phyloP scores from a whole-genome alignment of 2,888 invertebrate genomes.

The Allophyes oxyacanthae region DNA sequence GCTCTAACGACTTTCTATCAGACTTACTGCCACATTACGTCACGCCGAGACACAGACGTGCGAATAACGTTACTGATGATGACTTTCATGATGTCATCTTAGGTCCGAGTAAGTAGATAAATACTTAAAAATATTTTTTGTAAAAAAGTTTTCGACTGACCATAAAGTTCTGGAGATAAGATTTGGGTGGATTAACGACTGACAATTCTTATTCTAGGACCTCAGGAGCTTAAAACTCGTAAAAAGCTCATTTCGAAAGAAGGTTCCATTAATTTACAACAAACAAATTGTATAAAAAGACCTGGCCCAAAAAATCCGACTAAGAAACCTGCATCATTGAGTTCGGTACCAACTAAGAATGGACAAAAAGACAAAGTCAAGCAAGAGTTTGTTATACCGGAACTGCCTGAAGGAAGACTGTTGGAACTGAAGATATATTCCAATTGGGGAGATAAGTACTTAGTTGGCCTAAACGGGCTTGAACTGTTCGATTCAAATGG shows the following conservation, averaged over 20 bases:
- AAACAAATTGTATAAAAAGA: slow-evolving; percentile 57
- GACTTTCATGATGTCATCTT: slow-evolving; percentile 84
- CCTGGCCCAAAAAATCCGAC: slow-evolving; percentile 61
- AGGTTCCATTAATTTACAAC: slow-evolving; percentile 49
- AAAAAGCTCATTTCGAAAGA: slow-evolving; percentile 64
- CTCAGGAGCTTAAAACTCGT: slow-evolving; percentile 60
- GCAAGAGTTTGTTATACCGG: slow-evolving; percentile 92
- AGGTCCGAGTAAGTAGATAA: slow-evolving; percentile 69
- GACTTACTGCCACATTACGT: slow-evolving; percentile 85
- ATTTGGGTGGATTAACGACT: not conserved
- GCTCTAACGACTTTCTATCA: slow-evolving; percentile 79
- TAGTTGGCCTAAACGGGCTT: slow-evolving; percentile 94
- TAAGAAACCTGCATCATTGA: slow-evolving; percentile 67
- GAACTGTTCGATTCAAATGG: slow-evolving; percentile 92
- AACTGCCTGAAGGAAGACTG: slow-evolving; percentile 92
- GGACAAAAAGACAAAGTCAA: slow-evolving; percentile 67
- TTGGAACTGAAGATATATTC: slow-evolving; percentile 91
- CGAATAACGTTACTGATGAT: slow-evolving; percentile 69
- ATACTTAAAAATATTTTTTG: too few species aligned
- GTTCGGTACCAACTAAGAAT: slow-evolving; percentile 65
- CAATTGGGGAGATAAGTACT: slow-evolving; percentile 95
- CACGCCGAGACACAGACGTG: slow-evolving; percentile 78
- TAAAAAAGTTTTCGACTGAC: too few species aligned
- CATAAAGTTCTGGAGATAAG: too few species aligned
- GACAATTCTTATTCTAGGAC: slow-evolving; percentile 54